Evolutionary conservation across 2,113 vertebrate species (phyloP).

Genomic region (Phalacrocorax carbo): DNA sequence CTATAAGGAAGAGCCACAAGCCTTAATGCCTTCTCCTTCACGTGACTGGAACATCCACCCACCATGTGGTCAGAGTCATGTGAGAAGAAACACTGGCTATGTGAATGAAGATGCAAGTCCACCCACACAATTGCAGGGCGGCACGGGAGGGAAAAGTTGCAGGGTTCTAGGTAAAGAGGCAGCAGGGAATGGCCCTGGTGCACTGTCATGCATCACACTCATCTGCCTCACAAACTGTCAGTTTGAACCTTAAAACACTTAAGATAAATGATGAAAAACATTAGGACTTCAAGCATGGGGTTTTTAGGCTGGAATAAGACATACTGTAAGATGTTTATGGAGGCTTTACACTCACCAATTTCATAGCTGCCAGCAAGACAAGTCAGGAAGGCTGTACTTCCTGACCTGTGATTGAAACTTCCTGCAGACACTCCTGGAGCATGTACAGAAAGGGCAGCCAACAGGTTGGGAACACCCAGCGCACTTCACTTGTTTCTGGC

Average conservation of each 20-base stretch:
- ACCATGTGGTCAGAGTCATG: neutral
- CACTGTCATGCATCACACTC: neutral
- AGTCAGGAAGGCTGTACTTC: conserved; percentile 8
- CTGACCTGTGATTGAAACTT: neutral
- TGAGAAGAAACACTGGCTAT: neutral
- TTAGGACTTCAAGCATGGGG: neutral
- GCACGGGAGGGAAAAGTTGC: neutral
- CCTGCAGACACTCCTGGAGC: neutral
- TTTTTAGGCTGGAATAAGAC: neutral
- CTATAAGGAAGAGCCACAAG: neutral
- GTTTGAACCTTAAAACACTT: neutral
- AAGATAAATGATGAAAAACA: neutral
- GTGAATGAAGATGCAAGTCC: neutral
- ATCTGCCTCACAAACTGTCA: neutral
- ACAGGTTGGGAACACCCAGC: neutral
- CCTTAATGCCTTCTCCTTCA: neutral
- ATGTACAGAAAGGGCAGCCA: neutral
- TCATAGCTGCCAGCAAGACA: neutral
- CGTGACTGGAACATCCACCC: neutral
- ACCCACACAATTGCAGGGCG: neutral
- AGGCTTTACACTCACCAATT: neutral
- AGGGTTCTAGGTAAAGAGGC: neutral
- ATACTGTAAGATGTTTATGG: neutral
- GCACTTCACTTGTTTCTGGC: neutral
- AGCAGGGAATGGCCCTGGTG: neutral